Evolutionary conservation across 2,113 vertebrate genomes (phyloP).

Genomic region (Natator depressus): DNA sequence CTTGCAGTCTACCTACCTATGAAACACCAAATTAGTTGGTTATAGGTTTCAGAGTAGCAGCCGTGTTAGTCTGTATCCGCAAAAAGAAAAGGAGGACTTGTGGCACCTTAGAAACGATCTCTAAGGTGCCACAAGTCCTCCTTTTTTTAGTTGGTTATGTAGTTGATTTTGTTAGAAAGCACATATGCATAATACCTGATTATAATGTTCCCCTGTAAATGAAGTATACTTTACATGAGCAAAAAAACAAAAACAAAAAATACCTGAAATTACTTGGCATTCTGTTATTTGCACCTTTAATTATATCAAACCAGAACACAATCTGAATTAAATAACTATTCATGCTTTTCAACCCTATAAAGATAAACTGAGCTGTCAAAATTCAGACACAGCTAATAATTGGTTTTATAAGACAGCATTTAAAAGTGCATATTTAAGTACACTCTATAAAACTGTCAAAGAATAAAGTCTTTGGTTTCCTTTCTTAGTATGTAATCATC

Average conservation of each 20-base stretch:
- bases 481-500: neutral
- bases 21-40: neutral
- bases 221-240: neutral
- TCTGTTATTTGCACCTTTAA: neutral
- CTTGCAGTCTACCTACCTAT: accelerated
- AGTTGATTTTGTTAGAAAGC: neutral
- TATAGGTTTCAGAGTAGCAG: neutral
- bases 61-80: no score
- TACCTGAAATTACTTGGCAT: neutral
- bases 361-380: slow-evolving; percentile 3
- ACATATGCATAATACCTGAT: neutral
- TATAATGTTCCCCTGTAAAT: neutral
- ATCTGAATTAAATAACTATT: neutral
- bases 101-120: no score
- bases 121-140: no score
- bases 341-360: neutral
- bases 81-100: no score
- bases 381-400: neutral
- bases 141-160: neutral
- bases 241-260: neutral
- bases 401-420: slow-evolving; percentile 21
- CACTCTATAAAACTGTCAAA: neutral
- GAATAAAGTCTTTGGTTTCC: neutral
- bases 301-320: neutral
- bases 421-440: neutral